These are phyloP conservation scores for Turdus rufiventris DNA, from an alignment of 2,113 vertebrate genomes.

Conservation along the genomic window DNA sequence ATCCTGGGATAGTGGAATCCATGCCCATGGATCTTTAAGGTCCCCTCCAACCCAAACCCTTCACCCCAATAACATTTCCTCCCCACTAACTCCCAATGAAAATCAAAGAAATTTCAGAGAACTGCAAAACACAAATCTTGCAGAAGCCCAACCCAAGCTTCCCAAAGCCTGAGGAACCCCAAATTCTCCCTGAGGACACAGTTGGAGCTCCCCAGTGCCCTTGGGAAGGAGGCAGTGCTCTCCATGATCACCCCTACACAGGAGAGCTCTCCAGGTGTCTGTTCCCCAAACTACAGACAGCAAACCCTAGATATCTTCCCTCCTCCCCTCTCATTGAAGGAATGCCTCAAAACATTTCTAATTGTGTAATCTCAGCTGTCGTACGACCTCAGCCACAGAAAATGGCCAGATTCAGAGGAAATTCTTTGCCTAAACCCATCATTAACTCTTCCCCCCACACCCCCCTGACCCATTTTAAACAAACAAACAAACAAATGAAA, in stretches of 20 bases:
- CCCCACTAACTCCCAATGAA: neutral
- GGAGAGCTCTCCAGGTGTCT: neutral
- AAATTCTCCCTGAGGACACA: neutral
- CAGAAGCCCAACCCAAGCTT: neutral
- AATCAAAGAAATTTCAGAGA: neutral
- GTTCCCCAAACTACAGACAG: neutral
- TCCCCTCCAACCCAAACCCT: neutral
- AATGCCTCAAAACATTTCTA: neutral
- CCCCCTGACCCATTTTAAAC: neutral
- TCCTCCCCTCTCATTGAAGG: neutral
- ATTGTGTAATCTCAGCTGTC: constrained; percentile 18
- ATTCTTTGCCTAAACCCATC: neutral
- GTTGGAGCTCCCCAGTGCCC: neutral
- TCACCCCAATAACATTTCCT: neutral
- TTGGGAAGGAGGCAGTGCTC: neutral
- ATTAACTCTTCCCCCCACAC: neutral
- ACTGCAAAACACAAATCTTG: neutral
- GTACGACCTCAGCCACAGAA: constrained; percentile 1
- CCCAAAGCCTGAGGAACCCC: neutral
- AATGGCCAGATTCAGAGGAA: neutral
- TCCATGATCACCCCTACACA: rapidly evolving
- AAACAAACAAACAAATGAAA: constrained; percentile 43
- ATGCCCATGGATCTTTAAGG: neutral
- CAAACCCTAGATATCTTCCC: neutral
- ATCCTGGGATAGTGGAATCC: rapidly evolving